Evolutionary conservation across 1,140 invertebrate genomes (phyloP).

Genomic region (Phymorhynchus buccinoides): DNA sequence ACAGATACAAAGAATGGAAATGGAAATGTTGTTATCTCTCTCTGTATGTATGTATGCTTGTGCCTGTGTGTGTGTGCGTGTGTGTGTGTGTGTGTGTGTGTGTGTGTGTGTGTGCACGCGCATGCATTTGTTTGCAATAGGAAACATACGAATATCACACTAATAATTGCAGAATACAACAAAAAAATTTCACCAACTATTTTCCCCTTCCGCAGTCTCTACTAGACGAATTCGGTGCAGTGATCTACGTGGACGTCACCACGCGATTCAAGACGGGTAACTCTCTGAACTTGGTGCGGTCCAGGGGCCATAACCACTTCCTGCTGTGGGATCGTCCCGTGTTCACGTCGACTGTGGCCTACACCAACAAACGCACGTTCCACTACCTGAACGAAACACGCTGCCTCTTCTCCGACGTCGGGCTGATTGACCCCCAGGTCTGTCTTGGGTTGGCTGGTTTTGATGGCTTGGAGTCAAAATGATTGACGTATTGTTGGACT

Average conservation of each 20-base stretch:
- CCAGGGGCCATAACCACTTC: constrained; percentile 54
- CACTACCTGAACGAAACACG: constrained; percentile 57
- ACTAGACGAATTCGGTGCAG: constrained; percentile 62
- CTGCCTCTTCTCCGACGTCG: constrained; percentile 56
- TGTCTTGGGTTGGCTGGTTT: too few species aligned
- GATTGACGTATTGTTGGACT: too few species aligned
- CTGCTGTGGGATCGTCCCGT: constrained; percentile 58
- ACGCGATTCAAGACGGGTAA: constrained; percentile 51
- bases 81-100: too few species aligned
- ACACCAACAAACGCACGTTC: constrained; percentile 62
- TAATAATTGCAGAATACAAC: too few species aligned
- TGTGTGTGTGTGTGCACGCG: too few species aligned
- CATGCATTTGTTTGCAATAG: too few species aligned
- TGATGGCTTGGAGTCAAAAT: background rate
- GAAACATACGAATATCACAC: too few species aligned
- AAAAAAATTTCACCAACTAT: background rate
- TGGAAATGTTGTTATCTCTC: too few species aligned
- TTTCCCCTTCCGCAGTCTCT: constrained; percentile 42
- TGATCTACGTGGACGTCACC: constrained; percentile 59
- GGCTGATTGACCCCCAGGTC: constrained; percentile 55
- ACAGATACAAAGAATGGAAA: too few species aligned
- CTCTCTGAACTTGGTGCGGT: constrained; percentile 55
- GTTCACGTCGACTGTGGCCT: constrained; percentile 51
- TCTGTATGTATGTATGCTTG: too few species aligned
- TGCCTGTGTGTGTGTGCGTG: too few species aligned